Base-by-base conservation (phyloP, 2,113 vertebrate genomes). In the Poicephalus gulielmi region DNA sequence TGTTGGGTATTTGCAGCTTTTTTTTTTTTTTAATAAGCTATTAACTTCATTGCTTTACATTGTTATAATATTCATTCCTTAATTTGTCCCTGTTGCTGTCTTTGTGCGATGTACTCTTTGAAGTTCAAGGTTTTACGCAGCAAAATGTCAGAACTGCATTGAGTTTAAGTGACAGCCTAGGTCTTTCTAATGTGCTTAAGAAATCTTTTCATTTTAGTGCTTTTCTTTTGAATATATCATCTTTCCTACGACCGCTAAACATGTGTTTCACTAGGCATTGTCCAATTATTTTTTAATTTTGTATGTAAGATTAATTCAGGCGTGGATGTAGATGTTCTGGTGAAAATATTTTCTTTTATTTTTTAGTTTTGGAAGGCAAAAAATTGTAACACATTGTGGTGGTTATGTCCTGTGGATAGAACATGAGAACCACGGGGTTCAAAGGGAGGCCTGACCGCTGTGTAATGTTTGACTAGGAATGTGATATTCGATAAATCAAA, bases 111-210 rank as follows among this genome's bases (percentile, higher is more conserved):
- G 43, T 66, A 57, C 13, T 86, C 81, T 95, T 90, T 88, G 92
- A 96, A 95, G 88, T 86, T 96, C 83, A 77, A 93, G 23, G 35
- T 84, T 92, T 95, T 88, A 83, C 20, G 31, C 3, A 68, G 46
- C 35, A 94, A 94, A 86, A 87, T 93, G 37, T 82, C 94, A 96
- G 30, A 81, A 77, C 43, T 35, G 73, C n/a, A 4, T 30, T 35
- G 30, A 74, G n/a, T 92, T 95, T 62, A 80, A 68, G 64, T 95
- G 85, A 81, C 80, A 95, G 47, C 17, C 92, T 66, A 93, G 55
- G 20, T 83, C 44, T 79, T 96, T 92, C 75, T 88, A 75, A 76
- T 84, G 78, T 93, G 22, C 25, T 90, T 67, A 79, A 76, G 47
- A 17, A 76, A 78, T 75, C 27, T 82, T 83, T 88, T 78, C 3